Evolutionary conservation across 2,797 vertebrate genomes (phyloP).

Genomic region (Botia almorhae): DNA sequence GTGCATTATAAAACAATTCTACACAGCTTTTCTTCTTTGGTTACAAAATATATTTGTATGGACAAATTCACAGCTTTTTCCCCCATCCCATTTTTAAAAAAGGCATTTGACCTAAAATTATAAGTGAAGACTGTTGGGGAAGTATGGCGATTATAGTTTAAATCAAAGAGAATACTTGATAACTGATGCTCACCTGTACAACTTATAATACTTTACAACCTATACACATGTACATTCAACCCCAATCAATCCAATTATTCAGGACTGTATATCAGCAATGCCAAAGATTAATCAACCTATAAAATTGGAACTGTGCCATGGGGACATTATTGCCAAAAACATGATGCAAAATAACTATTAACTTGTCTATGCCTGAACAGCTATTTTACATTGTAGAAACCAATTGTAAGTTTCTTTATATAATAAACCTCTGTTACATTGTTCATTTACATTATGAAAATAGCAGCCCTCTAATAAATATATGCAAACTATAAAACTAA

Average conservation of each 20-base stretch:
- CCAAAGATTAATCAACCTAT: conserved; percentile 84
- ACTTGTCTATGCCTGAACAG: conserved; percentile 79
- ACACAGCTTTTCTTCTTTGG: conserved; percentile 98
- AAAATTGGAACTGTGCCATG: conserved; percentile 92
- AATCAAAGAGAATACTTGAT: conserved; percentile 81
- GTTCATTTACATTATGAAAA: conserved; percentile 98
- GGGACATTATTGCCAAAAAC: conserved; percentile 92
- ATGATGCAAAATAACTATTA: conserved; percentile 83
- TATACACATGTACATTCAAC: conserved; percentile 99
- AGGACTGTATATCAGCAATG: conserved; percentile 85
- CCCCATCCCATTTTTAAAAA: conserved; percentile 58
- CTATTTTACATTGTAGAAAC: conserved; percentile 83
- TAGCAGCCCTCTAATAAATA: conserved; percentile 99
- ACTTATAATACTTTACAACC: conserved; percentile 92
- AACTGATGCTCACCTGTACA: conserved; percentile 90
- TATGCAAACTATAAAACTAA: conserved; percentile 93
- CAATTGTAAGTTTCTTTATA: conserved; percentile 69
- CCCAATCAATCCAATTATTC: conserved; percentile 81
- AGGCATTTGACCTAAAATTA: conserved; percentile 68
- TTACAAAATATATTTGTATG: conserved; percentile 92
- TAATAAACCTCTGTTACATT: conserved; percentile 89
- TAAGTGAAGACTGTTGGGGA: conserved; percentile 80
- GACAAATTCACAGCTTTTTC: conserved; percentile 98
- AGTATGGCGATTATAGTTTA: conserved; percentile 82
- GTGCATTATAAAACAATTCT: conserved; percentile 87